Base-by-base conservation (phyloP, 2,888 invertebrate species). In the Mythimna lalbum region DNA sequence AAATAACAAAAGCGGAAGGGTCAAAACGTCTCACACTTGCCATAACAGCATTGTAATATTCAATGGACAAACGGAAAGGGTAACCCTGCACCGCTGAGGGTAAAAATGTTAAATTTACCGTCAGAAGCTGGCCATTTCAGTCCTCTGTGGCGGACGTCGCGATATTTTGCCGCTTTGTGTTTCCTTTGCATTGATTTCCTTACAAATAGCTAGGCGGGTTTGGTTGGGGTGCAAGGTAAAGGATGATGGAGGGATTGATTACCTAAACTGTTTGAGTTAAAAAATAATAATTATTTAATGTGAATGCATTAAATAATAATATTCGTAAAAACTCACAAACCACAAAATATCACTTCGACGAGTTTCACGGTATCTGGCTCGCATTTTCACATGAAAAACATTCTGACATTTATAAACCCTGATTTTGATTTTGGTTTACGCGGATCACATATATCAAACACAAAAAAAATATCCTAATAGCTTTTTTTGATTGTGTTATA, bases 141-240 rank as follows among this genome's bases (percentile, higher is more conserved):
- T 91, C 90, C 89, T 92, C 93, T 94, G 94, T 85, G 90, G 93
- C 92, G 92, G 95, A 95, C 92, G 88, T 89, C 88, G 90, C 89
- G 92, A 93, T 93, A 93, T 95, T 94, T 93, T 91, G 90, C 90
- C 90, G 90, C 90, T 92, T 93, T 94, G 93, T 92, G 90, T 93
- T 94, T 93, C 91, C 93, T 91, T 90, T 90, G 90, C 90, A 91
- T 89, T 91, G 93, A 94, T 93, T 94, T 94, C 90, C 92, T 94
- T 92, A 90, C 90, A 90, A 91, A 93, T 92, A 86, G 89, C 87
- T 86, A 86, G 87, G 88, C 86, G 89, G 88, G 86, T 73, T 87
- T 43, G 23, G 2, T 76, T 64, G 31, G 79, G 87, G 89, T 80
- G 1, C 61, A 90, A 88, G 75, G 76, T 43, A 82, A 1, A 73